Evolutionary conservation across 1,140 invertebrate species (phyloP), one percentile per base, ranked within the genome.

Genomic region (Dinothrombium tinctorium): DNA sequence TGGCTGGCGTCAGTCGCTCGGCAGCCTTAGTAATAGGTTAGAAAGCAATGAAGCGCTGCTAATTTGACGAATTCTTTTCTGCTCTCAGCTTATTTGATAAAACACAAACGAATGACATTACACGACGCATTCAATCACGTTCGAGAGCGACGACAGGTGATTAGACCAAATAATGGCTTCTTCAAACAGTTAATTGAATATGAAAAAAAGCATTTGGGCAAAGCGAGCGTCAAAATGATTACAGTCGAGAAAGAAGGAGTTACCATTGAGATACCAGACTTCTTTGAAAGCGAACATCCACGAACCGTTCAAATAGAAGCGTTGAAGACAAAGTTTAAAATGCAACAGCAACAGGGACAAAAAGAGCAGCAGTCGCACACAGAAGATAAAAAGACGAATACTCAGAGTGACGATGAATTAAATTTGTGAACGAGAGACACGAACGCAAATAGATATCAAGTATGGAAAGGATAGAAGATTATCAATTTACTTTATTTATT

Each of bases 61-160:
- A n/a, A n/a, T n/a, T n/a, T n/a, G n/a, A n/a, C n/a, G n/a, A n/a
- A n/a, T n/a, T n/a, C n/a, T n/a, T n/a, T n/a, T n/a, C n/a, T n/a
- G n/a, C n/a, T n/a, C n/a, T n/a, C n/a, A n/a, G 83, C 78, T 1
- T 89, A 86, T 57, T 64, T 90, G 3, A 74, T 92, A 56, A 86
- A 84, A 57, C 72, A 80, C 54, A 64, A 71, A 25, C 59, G 67
- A 33, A 71, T 89, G 67, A 66, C 67, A 2, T 61, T 92, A 2
- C 59, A 68, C 2, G 69, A 81, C 42, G 78, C 83, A 2, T 87
- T 40, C 22, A 31, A 40, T 11, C 25, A 26, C 24, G 12, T 33
- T 12, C 17, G 36, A 11, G n/a, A 26, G 6, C 3, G 9, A 22
- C 19, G 45, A 24, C 29, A 7, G 12, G 17, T 35, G 5, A 22